Evolutionary conservation across 2,797 vertebrate species (phyloP).

Genomic region (Cuculus canorus): DNA sequence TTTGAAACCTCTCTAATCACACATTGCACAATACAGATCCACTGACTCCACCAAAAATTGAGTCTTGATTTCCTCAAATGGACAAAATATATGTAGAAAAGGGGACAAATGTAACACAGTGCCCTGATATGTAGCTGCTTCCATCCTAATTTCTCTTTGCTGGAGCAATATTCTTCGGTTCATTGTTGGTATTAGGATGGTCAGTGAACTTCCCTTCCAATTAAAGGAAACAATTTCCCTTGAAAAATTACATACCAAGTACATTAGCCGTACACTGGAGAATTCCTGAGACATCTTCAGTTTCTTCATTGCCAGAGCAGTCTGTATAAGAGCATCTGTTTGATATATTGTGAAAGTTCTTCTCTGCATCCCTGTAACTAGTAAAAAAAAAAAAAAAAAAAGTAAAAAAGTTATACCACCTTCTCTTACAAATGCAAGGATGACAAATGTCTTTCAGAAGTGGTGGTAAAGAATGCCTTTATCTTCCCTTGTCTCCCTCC

Average conservation of each 20-base stretch:
- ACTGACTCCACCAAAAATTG: background rate
- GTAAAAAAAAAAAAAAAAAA: background rate
- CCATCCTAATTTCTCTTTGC: background rate
- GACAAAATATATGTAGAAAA: background rate
- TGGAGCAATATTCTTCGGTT: background rate
- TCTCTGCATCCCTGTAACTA: conserved; percentile 88
- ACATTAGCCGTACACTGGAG: conserved; percentile 93
- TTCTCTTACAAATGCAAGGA: background rate
- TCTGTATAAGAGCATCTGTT: conserved; percentile 90
- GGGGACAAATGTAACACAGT: background rate
- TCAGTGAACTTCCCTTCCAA: background rate
- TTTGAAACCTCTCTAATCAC: background rate
- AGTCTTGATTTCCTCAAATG: background rate
- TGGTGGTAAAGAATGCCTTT: background rate
- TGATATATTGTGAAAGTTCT: conserved; percentile 84
- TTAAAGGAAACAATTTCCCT: background rate
- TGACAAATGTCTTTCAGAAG: background rate
- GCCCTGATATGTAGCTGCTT: background rate
- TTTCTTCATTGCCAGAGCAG: conserved; percentile 87
- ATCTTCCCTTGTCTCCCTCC: background rate
- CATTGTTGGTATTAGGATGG: background rate
- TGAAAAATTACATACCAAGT: conserved; percentile 82
- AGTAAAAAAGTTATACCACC: background rate
- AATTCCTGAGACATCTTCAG: conserved; percentile 92
- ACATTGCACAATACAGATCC: background rate